Evolutionary conservation across 2,113 vertebrate species (phyloP).

Genomic region (Leptodactylus fuscus): DNA sequence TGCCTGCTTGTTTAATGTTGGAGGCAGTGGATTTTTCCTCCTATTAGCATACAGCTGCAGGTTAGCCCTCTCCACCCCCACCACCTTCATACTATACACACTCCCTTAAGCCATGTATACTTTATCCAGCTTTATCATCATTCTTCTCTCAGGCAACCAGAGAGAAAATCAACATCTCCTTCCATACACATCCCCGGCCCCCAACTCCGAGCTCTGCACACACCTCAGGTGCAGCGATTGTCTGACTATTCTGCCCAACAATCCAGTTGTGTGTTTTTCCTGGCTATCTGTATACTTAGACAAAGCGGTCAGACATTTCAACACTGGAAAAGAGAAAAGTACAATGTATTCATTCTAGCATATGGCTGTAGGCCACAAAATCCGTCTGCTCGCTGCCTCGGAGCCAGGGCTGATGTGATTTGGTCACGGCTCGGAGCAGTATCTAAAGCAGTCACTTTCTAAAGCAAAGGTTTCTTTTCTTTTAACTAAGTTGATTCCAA

Average conservation of each 20-base stretch:
- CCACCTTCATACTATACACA: slow-evolving; percentile 25
- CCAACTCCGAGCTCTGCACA: background rate
- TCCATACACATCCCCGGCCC: slow-evolving; percentile 48
- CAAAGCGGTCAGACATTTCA: background rate
- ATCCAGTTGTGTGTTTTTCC: background rate
- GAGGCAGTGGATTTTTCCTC: slow-evolving; percentile 72
- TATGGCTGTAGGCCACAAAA: background rate
- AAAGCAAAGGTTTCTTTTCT: background rate
- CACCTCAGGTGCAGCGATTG: background rate
- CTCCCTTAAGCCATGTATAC: slow-evolving; percentile 64
- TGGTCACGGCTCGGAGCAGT: background rate
- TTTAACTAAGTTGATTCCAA: no score
- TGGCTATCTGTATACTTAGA: background rate
- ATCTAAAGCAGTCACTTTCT: background rate
- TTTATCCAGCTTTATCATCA: slow-evolving; percentile 68
- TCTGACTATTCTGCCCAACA: background rate
- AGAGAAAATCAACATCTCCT: slow-evolving; percentile 67
- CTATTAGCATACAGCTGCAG: slow-evolving; percentile 96
- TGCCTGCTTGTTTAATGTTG: slow-evolving; percentile 69
- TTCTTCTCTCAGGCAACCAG: slow-evolving; percentile 63
- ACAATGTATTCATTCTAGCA: background rate
- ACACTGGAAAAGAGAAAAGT: background rate
- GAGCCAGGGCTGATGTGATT: background rate
- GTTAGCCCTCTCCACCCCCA: slow-evolving; percentile 63
- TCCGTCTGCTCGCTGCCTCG: background rate